Evolutionary conservation across 2,888 invertebrate genomes (phyloP).

Genomic region (Nomada ferruginata): DNA sequence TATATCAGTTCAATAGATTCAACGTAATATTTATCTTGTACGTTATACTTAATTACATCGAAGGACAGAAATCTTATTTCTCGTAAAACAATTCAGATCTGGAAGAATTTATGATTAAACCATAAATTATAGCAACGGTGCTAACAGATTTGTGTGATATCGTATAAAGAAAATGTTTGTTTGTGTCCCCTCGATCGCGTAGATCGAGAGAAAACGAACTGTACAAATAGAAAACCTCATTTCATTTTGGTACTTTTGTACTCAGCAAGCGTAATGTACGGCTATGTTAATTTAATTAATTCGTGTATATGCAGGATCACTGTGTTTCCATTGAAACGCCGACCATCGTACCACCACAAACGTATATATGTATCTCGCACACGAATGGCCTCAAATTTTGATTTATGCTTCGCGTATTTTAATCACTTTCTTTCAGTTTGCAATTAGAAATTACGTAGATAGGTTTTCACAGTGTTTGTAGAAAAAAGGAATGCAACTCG

Average conservation of each 20-base stretch:
- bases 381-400: neutral
- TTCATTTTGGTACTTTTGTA: slow-evolving; percentile 9
- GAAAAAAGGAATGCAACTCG: neutral
- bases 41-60: too few species aligned
- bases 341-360: neutral
- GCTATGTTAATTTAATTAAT: neutral
- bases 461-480: neutral
- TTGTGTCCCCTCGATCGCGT: neutral
- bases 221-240: neutral
- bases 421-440: neutral
- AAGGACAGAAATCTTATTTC: neutral
- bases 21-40: too few species aligned
- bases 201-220: slow-evolving; percentile 5
- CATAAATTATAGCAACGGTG: slow-evolving; percentile 28
- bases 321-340: neutral
- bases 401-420: slow-evolving; percentile 2
- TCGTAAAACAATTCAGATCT: slow-evolving; percentile 14
- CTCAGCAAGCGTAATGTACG: slow-evolving; percentile 10
- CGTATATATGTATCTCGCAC: neutral
- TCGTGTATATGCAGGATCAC: neutral
- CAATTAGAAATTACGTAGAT: neutral
- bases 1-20: too few species aligned
- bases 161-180: slow-evolving; percentile 27
- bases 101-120: slow-evolving; percentile 32
- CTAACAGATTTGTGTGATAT: slow-evolving; percentile 33